Conservation (phyloP, 1,140 invertebrate species). For the Forficula auricularia region DNA sequence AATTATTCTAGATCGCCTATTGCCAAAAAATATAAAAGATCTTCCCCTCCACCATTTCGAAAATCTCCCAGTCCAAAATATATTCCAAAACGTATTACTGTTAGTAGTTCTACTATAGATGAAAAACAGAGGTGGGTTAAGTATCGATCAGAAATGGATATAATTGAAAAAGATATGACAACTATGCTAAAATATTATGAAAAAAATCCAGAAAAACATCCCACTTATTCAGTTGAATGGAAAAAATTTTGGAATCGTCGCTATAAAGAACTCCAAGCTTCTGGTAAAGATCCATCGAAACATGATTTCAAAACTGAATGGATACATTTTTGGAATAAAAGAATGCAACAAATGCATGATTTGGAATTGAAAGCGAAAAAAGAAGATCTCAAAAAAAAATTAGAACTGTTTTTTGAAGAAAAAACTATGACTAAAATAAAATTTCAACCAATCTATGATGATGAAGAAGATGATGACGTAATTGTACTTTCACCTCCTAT, state of each 20-base stretch:
- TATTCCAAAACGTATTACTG: too few species aligned
- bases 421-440: slow-evolving; percentile 11
- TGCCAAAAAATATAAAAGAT: too few species aligned
- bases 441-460: slow-evolving; percentile 13
- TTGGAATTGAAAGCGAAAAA: slow-evolving; percentile 39
- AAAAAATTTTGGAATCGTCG: slow-evolving; percentile 66
- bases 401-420: slow-evolving; percentile 21
- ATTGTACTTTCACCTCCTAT: slow-evolving; percentile 11
- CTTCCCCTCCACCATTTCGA: too few species aligned
- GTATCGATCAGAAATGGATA: slow-evolving; percentile 22
- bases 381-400: slow-evolving; percentile 29
- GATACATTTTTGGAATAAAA: slow-evolving; percentile 63
- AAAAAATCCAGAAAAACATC: slow-evolving; percentile 70
- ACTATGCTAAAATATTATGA: slow-evolving; percentile 50
- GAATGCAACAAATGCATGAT: slow-evolving; percentile 56
- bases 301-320: slow-evolving; percentile 75
- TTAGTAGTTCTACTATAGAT: not conserved
- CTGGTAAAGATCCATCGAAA: slow-evolving; percentile 53
- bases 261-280: slow-evolving; percentile 59
- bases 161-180: slow-evolving; percentile 31
- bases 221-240: slow-evolving; percentile 69
- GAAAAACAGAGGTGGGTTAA: slow-evolving; percentile 18
- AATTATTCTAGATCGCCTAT: too few species aligned
- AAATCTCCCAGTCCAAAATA: too few species aligned
- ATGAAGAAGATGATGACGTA: slow-evolving; percentile 18